Conservation (phyloP, 2,888 invertebrate genomes). For the Lochmaea capreae region DNA sequence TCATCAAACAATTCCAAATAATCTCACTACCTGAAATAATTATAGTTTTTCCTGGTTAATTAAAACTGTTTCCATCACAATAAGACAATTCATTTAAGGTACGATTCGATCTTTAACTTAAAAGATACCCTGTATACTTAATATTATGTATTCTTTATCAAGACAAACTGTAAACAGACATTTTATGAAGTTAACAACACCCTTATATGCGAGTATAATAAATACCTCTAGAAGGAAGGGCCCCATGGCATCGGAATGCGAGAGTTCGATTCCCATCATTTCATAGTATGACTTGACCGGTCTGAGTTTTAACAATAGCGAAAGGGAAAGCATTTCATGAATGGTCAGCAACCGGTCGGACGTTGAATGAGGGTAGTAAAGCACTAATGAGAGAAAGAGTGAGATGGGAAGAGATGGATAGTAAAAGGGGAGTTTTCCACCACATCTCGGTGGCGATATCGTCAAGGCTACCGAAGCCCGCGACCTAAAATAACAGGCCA, state of each 20-base stretch:
- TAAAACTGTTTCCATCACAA: too few species aligned
- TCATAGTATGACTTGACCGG: conserved; percentile 37
- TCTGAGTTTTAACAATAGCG: conserved; percentile 41
- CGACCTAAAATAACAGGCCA: conserved; percentile 53
- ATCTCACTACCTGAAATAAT: too few species aligned
- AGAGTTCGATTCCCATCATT: conserved; percentile 38
- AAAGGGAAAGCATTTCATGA: conserved; percentile 49
- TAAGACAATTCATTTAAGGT: too few species aligned
- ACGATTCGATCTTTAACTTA: too few species aligned
- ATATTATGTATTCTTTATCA: background rate
- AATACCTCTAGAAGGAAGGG: background rate
- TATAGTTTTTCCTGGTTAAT: too few species aligned
- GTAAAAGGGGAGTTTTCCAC: conserved; percentile 43
- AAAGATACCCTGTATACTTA: background rate
- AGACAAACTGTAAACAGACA: background rate
- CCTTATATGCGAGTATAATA: background rate
- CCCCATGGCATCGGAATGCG: conserved; percentile 28
- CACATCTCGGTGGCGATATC: conserved; percentile 40
- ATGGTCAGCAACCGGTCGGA: conserved; percentile 46
- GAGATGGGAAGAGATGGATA: conserved; percentile 42
- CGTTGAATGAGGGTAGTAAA: conserved; percentile 54
- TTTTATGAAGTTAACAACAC: background rate
- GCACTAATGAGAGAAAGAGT: conserved; percentile 26
- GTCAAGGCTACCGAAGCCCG: conserved; percentile 39
- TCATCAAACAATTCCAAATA: background rate